Conservation (phyloP, 2,113 vertebrate genomes). For the Colius striatus region DNA sequence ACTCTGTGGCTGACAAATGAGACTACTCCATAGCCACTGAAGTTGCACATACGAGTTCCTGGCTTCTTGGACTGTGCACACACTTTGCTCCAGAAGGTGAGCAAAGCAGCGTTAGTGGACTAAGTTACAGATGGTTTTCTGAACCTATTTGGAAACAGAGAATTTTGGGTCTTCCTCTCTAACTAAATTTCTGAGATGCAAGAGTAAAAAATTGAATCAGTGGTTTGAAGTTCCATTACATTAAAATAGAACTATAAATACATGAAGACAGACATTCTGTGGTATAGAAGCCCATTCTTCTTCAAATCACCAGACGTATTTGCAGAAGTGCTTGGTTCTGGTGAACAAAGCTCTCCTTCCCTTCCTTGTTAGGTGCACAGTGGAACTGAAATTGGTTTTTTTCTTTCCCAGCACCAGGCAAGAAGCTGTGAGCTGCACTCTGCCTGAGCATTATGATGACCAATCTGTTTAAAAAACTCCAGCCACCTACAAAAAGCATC, state of each 20-base stretch:
- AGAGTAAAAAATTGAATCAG: background rate
- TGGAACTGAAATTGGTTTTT: no score
- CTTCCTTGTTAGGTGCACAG: background rate
- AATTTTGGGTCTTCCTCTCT: background rate
- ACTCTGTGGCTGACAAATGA: background rate
- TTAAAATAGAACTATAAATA: background rate
- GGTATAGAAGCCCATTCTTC: background rate
- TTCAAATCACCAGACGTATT: background rate
- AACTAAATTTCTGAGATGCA: constrained; percentile 9
- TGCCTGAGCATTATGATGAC: background rate
- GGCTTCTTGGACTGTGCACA: background rate
- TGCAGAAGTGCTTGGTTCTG: background rate
- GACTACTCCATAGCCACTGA: background rate
- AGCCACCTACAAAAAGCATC: background rate
- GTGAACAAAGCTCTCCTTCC: background rate
- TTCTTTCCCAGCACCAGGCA: background rate
- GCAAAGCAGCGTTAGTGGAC: background rate
- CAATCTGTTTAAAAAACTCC: background rate
- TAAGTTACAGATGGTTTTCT: background rate
- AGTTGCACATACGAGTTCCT: background rate
- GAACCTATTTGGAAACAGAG: background rate
- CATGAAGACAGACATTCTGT: background rate
- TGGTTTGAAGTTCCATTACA: background rate
- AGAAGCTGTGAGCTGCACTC: background rate
- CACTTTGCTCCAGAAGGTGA: background rate